Evolutionary conservation across 1,140 invertebrate genomes (phyloP), one percentile per base, ranked within the genome.

Genomic region (Tachypleus tridentatus): DNA sequence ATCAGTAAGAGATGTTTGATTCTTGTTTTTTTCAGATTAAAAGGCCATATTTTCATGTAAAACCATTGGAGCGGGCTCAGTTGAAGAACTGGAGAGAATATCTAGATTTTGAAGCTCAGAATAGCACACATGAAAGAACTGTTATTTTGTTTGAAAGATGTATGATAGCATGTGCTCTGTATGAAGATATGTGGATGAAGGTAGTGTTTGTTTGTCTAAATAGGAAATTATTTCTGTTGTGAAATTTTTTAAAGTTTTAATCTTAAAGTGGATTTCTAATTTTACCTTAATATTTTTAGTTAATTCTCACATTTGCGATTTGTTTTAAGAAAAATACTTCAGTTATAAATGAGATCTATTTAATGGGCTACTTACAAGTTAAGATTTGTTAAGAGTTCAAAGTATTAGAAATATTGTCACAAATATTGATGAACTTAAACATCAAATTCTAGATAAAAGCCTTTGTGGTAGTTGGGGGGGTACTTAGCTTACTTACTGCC

Each of bases 11-110:
- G 29, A 29, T 59, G 56, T 49, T 48, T 64, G 51, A 29, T 64
- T 66, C 57, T 69, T 62, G 75, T 67, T n/a, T n/a, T 10, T 65
- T 76, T 59, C 70, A 95, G 90, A 98, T 99, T 60, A 97, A 97
- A n/a, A 81, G 96, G 49, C 96, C 96, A 1, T 98, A 98, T 77
- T 98, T 99, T 79, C 96, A 98, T 77, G 93, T 98, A 0, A 98
- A 98, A 76, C 91, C 94, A 0, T 76, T 98, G 63, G 96, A 98
- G 78, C 82, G 91, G 51, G 92, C 90, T 68, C 96, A 98, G 74
- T 78, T 99, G 58, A 96, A 95, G 77, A 98, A 97, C 74, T 99
- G 96, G 96, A 89, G 91, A 73, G 87, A 95, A 61, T 99, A 98
- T 77, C 77, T 98, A 5, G 92, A 96, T 74, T 96, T 87, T 81